Evolutionary conservation across 2,797 vertebrate species (phyloP).

Genomic region (Propithecus deckenii): DNA sequence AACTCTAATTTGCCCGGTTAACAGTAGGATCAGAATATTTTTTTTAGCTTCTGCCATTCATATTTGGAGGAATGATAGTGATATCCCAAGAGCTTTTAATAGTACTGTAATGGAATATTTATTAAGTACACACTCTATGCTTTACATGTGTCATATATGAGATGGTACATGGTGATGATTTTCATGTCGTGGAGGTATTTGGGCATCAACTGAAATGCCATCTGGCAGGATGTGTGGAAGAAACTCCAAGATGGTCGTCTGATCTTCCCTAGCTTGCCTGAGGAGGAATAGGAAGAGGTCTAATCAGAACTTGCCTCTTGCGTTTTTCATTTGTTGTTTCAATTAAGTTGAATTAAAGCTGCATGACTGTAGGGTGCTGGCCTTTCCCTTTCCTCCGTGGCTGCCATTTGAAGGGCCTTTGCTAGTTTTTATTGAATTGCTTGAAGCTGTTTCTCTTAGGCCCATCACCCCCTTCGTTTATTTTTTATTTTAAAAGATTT

Average conservation of each 20-base stretch:
- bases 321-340: not conserved
- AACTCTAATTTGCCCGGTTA: not conserved
- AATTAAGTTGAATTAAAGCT: not conserved
- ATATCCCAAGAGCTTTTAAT: not conserved
- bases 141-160: not conserved
- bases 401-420: not conserved
- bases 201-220: not conserved
- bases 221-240: not conserved
- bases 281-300: not conserved
- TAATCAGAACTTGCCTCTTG: not conserved
- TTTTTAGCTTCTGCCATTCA: not conserved
- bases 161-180: not conserved
- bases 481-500: no score
- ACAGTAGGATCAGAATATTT: not conserved
- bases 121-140: not conserved
- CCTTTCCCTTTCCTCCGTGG: not conserved
- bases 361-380: not conserved
- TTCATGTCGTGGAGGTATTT: not conserved
- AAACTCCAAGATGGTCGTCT: not conserved
- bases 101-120: not conserved
- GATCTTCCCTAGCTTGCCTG: not conserved
- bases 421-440: not conserved
- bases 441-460: not conserved
- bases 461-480: not conserved
- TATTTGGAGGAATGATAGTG: slow-evolving; percentile 32